A percentile compares a stretch with the other conserved stretches of the same genome.
These are phyloP conservation scores for Craterocephalus amniculus DNA, from an alignment of 2,797 vertebrate species.

Conservation along the genomic window DNA sequence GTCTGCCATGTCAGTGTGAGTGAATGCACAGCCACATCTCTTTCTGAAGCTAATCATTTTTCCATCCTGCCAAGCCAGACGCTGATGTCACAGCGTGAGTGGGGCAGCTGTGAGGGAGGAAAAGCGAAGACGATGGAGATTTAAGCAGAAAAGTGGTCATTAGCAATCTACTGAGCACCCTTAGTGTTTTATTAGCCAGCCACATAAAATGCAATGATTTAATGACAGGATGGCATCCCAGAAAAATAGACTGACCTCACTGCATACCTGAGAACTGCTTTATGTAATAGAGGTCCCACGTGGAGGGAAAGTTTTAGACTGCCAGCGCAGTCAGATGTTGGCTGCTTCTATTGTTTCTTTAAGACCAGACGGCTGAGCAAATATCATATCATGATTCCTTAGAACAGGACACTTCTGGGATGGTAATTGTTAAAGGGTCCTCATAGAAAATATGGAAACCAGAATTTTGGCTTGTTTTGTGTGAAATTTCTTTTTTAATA, in stretches of 20 bases:
- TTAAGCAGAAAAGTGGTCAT: slow-evolving; percentile 22
- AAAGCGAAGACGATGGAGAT: slow-evolving; percentile 18
- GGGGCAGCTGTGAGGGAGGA: not conserved
- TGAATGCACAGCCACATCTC: slow-evolving; percentile 48
- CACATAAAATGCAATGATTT: slow-evolving; percentile 45
- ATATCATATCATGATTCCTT: slow-evolving; percentile 28
- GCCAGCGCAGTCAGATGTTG: slow-evolving; percentile 36
- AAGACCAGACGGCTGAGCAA: slow-evolving; percentile 48
- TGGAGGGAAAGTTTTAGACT: slow-evolving; percentile 12
- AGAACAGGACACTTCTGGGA: slow-evolving; percentile 39
- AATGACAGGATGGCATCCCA: slow-evolving; percentile 63
- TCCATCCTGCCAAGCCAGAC: slow-evolving; percentile 69
- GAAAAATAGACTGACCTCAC: slow-evolving; percentile 39
- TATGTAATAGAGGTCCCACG: slow-evolving; percentile 43
- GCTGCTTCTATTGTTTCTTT: slow-evolving; percentile 9
- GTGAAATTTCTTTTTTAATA: no score
- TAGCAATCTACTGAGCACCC: slow-evolving; percentile 39
- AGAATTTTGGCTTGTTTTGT: slow-evolving; percentile 32
- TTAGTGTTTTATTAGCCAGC: slow-evolving; percentile 63
- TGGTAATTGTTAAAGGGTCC: not conserved
- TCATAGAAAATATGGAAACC: slow-evolving; percentile 37
- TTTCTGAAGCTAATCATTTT: slow-evolving; percentile 69
- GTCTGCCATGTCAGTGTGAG: slow-evolving; percentile 59
- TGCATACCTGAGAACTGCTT: slow-evolving; percentile 43
- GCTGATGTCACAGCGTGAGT: slow-evolving; percentile 70